Evolutionary conservation across 2,113 vertebrate species (phyloP).

Genomic region (Megaceryle maxima): DNA sequence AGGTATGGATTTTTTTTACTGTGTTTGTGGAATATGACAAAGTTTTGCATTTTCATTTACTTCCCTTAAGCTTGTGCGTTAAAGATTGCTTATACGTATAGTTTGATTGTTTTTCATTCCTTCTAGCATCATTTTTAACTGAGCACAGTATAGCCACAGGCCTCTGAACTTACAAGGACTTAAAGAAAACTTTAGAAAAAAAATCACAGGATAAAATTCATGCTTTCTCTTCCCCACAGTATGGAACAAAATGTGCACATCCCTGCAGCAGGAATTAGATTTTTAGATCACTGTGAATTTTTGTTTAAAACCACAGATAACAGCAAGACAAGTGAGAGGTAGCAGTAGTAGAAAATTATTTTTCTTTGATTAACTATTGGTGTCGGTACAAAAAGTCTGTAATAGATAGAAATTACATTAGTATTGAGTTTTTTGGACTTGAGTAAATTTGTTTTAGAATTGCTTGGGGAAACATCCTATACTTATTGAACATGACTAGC

Average conservation of each 20-base stretch:
- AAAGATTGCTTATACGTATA: accelerated
- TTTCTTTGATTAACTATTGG: background rate
- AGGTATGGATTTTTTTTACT: background rate
- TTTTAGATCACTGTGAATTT: background rate
- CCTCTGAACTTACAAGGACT: background rate
- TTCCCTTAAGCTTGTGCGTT: background rate
- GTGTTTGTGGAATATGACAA: background rate
- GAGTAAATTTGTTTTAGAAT: background rate
- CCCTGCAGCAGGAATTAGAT: background rate
- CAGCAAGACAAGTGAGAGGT: background rate
- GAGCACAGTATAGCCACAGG: background rate
- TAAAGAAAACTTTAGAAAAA: background rate
- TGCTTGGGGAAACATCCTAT: background rate
- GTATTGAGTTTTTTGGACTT: background rate
- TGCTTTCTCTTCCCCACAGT: background rate
- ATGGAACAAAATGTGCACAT: background rate
- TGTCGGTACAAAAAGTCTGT: background rate
- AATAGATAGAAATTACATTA: background rate
- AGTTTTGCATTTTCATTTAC: background rate
- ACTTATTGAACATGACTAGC: background rate
- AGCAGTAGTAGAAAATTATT: background rate
- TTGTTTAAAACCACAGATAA: background rate
- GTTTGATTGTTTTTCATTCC: background rate
- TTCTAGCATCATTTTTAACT: background rate
- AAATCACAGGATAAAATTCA: background rate